A percentile compares a stretch with the other conserved stretches of the same genome.
Conservation (phyloP, 2,113 vertebrate genomes). For the Scytalopus superciliaris region DNA sequence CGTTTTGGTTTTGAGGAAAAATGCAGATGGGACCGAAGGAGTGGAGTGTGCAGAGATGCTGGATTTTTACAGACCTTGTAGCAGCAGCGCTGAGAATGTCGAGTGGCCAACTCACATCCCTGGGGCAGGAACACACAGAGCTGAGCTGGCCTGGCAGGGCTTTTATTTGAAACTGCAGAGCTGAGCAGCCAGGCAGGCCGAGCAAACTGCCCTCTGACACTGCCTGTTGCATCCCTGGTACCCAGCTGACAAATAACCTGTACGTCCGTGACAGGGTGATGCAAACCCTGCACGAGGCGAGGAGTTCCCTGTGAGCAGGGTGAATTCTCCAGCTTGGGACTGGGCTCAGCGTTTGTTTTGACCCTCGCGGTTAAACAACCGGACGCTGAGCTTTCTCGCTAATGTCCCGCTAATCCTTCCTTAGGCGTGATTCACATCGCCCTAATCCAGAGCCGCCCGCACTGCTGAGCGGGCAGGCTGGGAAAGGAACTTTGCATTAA, state of each 20-base stretch:
- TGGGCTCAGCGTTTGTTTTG: not conserved
- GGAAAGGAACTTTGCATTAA: slow-evolving; percentile 38
- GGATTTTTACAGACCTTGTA: not conserved
- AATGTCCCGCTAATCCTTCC: slow-evolving; percentile 37
- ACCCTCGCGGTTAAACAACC: not conserved
- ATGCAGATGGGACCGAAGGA: not conserved
- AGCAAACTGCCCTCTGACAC: not conserved
- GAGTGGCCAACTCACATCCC: fast-evolving
- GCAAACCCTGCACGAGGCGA: not conserved
- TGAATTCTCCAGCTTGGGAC: not conserved
- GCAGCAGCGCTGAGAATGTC: not conserved
- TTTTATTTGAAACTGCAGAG: not conserved
- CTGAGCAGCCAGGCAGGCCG: not conserved
- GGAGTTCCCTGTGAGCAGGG: not conserved
- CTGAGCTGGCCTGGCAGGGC: not conserved
- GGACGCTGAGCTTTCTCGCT: slow-evolving; percentile 16
- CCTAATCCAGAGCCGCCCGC: slow-evolving; percentile 2
- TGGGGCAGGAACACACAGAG: not conserved
- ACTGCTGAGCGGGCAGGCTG: not conserved
- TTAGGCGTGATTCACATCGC: not conserved
- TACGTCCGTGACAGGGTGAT: not conserved
- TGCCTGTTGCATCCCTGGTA: not conserved
- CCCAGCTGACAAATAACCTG: not conserved
- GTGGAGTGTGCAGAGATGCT: not conserved
- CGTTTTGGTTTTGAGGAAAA: not conserved